A percentile compares a stretch with the other conserved stretches of the same genome.
phyloP scores from a whole-genome alignment of 2,797 vertebrate genomes.

The Podarcis lilfordi region DNA sequence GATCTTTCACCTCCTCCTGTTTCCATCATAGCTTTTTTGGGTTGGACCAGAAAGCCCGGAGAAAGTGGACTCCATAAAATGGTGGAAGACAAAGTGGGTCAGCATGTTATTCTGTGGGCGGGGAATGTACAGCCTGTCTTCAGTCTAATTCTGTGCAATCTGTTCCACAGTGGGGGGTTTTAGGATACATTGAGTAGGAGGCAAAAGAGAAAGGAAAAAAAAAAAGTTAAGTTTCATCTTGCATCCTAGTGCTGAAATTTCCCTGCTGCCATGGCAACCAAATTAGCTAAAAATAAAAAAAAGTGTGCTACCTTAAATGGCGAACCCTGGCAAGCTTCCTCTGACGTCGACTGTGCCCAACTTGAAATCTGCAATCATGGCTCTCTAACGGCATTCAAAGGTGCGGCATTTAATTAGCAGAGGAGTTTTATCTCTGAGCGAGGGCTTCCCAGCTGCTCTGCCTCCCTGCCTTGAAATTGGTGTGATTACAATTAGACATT shows the following conservation, averaged over 20 bases:
- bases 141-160: conserved; percentile 9
- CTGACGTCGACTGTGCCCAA: conserved; percentile 51
- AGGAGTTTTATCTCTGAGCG: neutral
- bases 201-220: neutral
- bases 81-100: neutral
- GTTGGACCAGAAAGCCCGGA: neutral
- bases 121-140: conserved; percentile 1
- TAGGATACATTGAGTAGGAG: conserved; percentile 53
- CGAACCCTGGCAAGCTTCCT: conserved; percentile 51
- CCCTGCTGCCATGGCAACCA: conserved; percentile 63
- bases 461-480: neutral
- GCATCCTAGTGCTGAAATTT: conserved; percentile 46
- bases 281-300: conserved; percentile 71
- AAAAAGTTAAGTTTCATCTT: conserved; percentile 18
- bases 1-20: neutral
- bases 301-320: conserved; percentile 58
- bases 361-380: conserved; percentile 32
- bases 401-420: neutral
- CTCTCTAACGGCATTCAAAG: conserved; percentile 34
- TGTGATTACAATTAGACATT: neutral
- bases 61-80: neutral
- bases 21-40: neutral
- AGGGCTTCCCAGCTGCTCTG: neutral
- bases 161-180: conserved; percentile 29
- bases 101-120: neutral